Base-by-base conservation (phyloP, 2,113 vertebrate genomes). In the Genyomyrus donnyi region DNA sequence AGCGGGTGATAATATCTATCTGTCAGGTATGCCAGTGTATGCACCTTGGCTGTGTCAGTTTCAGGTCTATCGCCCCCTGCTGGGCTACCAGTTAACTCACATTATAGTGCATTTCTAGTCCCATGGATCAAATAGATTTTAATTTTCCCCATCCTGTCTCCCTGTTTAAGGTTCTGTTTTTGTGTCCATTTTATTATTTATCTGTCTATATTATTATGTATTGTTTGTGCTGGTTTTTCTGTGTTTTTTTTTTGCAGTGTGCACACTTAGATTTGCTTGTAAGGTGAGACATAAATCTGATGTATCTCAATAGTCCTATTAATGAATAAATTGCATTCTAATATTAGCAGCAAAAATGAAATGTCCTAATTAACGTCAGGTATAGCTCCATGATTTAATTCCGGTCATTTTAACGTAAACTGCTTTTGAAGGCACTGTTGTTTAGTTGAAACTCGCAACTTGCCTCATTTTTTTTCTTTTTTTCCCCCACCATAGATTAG, bases 1-100 rank as follows among this genome's bases (percentile, higher is more conserved):
- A 0, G 98, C 98, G 0, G 98, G 98, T 88, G 98, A 99, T 97
- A 99, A 99, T 95, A 98, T 99, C 95, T 99, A 99, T 96, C 97
- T 99, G 93, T 99, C 98, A 97, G 98, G 98, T 99, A 39, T 39
- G 39, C 49, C 10, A 24, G 21, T 39, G 15, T 19, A 2, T 19
- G 1, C 1, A 9, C 74, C 87, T 24, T 13, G 49, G 3, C 5
- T 4, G 11, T 27, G 50, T 84, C 77, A 42, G 2, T 58, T 53
- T 53, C 27, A n/a, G 49, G 31, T 49, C 46, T 11, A 9, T 11
- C 39, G 27, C 46, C n/a, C 27, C 39, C 49, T 10, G 49, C 24
- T 3, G n/a, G 46, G 46, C 11, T 74, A 15, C 88, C 27, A n/a
- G 77, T 70, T 77, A 15, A 46, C 31, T 89, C n/a, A 24, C 49